Evolutionary conservation across 2,888 invertebrate species (phyloP).

Genomic region (Callyntrura sp.): DNA sequence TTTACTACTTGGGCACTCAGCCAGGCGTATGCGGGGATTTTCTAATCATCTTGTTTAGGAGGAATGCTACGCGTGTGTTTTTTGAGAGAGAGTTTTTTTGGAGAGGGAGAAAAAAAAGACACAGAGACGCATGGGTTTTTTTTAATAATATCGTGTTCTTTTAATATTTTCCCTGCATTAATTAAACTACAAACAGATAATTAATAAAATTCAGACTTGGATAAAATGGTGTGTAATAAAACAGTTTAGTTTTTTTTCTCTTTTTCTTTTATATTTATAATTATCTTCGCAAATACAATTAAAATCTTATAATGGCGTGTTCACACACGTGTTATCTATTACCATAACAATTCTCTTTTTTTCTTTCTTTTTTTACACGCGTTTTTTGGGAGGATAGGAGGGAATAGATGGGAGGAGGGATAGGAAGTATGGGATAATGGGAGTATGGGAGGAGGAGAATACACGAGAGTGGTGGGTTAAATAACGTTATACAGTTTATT

Average conservation of each 20-base stretch:
- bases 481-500: no score
- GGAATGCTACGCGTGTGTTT: no score
- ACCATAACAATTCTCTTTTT: conserved; percentile 26
- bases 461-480: no score
- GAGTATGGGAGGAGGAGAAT: no score
- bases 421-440: no score
- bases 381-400: no score
- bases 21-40: neutral
- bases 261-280: neutral
- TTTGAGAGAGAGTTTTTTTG: neutral
- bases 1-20: no score
- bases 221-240: conserved; percentile 69
- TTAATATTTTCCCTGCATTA: conserved; percentile 30
- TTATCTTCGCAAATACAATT: conserved; percentile 43
- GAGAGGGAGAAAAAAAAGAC: neutral
- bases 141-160: neutral
- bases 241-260: conserved; percentile 23
- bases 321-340: neutral
- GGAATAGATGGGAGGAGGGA: no score
- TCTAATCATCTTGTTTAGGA: neutral
- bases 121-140: neutral
- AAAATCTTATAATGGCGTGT: neutral
- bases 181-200: conserved; percentile 67
- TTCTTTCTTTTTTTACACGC: no score
- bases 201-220: conserved; percentile 78